Conservation (phyloP, 2,888 invertebrate genomes). For the Drosophila paranaensis region DNA sequence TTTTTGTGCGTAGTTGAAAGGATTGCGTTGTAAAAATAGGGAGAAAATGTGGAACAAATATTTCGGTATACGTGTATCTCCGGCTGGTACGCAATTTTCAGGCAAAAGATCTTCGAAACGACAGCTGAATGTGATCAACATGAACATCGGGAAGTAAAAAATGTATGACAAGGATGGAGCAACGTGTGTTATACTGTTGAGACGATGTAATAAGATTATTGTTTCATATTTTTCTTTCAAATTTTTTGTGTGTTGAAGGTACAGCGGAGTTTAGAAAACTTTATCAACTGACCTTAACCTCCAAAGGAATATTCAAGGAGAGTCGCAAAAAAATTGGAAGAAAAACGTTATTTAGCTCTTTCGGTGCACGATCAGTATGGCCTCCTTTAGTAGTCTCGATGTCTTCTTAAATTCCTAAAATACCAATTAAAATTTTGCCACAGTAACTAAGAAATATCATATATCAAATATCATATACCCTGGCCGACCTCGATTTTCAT, state of each 20-base stretch:
- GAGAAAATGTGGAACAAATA: conserved; percentile 74
- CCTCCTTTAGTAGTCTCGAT: no score
- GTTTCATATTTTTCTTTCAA: conserved; percentile 66
- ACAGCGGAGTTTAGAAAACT: conserved; percentile 54
- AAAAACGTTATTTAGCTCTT: conserved; percentile 27
- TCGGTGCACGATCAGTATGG: no score
- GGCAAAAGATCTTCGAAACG: conserved; percentile 41
- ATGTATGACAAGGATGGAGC: conserved; percentile 58
- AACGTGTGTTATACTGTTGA: conserved; percentile 56
- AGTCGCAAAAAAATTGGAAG: conserved; percentile 50
- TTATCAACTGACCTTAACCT: conserved; percentile 60
- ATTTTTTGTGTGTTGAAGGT: conserved; percentile 33
- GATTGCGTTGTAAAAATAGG: conserved; percentile 59
- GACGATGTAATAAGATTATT: conserved; percentile 78
- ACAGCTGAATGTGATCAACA: conserved; percentile 76
- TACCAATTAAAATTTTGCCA: no score
- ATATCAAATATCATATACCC: no score
- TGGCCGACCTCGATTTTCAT: no score
- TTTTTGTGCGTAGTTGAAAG: conserved; percentile 62
- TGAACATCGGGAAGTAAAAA: conserved; percentile 27
- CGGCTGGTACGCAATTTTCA: conserved; percentile 69
- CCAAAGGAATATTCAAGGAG: conserved; percentile 34
- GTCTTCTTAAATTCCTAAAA: no score
- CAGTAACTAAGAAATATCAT: no score
- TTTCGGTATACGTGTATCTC: conserved; percentile 73